Base-by-base conservation (phyloP, 2,113 vertebrate species). In the Reinhardtius hippoglossoides region DNA sequence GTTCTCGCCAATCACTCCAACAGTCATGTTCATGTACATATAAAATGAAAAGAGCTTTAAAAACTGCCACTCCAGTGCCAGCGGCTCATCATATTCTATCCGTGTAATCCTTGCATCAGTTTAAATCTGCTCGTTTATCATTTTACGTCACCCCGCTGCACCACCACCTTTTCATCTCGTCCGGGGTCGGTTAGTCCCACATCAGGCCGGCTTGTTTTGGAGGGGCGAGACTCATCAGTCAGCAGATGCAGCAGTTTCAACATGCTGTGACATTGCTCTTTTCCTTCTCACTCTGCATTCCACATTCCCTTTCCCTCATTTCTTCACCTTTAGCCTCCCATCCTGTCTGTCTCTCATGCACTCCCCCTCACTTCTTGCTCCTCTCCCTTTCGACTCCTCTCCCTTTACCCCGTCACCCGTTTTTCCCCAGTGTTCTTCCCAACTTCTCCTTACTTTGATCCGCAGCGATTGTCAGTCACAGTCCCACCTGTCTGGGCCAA, bases 241-340 rank as follows among this genome's bases (percentile, higher is more conserved):
- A 83, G 79, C 77, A 64, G 20, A 59, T 71, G 50, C 87, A 86
- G 87, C 87, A 88, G 35, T 87, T 89, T 91, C 26, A 70, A 83
- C 65, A 74, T 44, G 31, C 64, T 31, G 23, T 87, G 86, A 92
- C 90, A 84, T 80, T 85, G 87, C 66, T 74, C 12, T 54, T 23
- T 55, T 50, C 46, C 58, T 23, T 27, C 44, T 48, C 50, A 42
- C 24, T 59, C 55, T 40, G 58, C 63, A 20, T 71, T 68, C 71
- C 20, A 12, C 59, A 3, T 69, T 72, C 50, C 50, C 56, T 69
- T 10, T 27, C 31, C 31, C 52, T 79, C 56, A 60, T 79, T 58
- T 48, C 35, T 67, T 78, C 76, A 81, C 80, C 74, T 85, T 87
- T 77, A 66, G 54, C 77, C 60, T 60, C 31, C 8, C 14, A 66